Conservation (phyloP, 2,888 invertebrate genomes). For the Protophormia terraenovae region DNA sequence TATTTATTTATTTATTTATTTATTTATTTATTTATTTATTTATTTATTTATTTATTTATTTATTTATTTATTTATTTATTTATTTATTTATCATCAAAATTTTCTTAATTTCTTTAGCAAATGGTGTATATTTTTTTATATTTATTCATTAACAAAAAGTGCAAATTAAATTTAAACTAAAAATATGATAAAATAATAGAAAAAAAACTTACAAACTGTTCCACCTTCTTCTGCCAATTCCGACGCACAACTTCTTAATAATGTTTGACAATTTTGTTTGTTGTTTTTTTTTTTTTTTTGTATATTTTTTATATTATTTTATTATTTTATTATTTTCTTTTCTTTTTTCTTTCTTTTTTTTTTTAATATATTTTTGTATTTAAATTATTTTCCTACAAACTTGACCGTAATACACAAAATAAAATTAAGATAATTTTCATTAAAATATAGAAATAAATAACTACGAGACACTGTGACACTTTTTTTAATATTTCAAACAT, state of each 20-base stretch:
- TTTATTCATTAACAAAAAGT: neutral
- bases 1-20: too few species aligned
- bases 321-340: neutral
- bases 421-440: constrained; percentile 26
- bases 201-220: neutral
- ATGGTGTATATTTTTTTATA: neutral
- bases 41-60: neutral
- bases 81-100: neutral
- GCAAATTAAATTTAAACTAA: constrained; percentile 9
- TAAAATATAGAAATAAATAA: neutral
- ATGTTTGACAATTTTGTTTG: constrained; percentile 1
- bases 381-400: constrained; percentile 18
- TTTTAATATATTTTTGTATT: neutral
- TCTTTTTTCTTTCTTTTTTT: constrained; percentile 8
- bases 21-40: too few species aligned
- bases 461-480: too few species aligned
- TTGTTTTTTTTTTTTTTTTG: neutral
- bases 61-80: neutral
- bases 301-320: neutral
- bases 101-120: neutral
- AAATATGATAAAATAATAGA: neutral
- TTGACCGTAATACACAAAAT: constrained; percentile 39
- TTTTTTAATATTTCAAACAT: too few species aligned
- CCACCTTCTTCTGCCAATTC: neutral
- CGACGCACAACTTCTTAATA: neutral